Percentiles rank a stretch among this genome's conserved stretches.
Evolutionary conservation across 2,888 invertebrate species (phyloP).

Genomic region (Morinoia aosen): DNA sequence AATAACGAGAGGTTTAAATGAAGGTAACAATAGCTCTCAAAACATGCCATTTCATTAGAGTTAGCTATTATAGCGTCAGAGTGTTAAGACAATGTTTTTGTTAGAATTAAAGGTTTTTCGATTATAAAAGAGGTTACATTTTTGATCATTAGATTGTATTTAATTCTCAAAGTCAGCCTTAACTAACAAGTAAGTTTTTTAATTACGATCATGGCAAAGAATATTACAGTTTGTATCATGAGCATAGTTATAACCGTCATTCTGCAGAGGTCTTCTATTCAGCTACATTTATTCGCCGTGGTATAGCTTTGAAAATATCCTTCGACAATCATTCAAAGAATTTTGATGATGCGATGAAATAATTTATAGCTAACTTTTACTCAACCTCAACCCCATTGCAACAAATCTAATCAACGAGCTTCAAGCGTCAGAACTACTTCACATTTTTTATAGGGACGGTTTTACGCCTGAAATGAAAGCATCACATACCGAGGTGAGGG

Average conservation of each 20-base stretch:
- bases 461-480: not conserved
- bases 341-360: not conserved
- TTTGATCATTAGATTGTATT: not conserved
- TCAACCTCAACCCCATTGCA: not conserved
- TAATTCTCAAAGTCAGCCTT: not conserved
- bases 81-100: not conserved
- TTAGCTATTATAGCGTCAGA: not conserved
- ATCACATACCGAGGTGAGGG: not conserved
- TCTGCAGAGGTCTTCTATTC: not conserved
- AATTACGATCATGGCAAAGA: not conserved
- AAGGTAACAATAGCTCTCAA: not conserved
- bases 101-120: not conserved
- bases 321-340: not conserved
- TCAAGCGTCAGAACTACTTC: not conserved
- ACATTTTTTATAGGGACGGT: not conserved
- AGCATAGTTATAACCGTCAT: not conserved
- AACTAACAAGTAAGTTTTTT: not conserved
- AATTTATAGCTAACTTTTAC: not conserved
- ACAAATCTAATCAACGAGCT: not conserved
- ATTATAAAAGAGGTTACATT: not conserved
- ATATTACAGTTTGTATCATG: not conserved
- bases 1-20: not conserved
- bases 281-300: not conserved
- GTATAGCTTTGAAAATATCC: not conserved
- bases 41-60: not conserved